phyloP scores from a whole-genome alignment of 2,797 vertebrate species.

The Vireo griseus region DNA sequence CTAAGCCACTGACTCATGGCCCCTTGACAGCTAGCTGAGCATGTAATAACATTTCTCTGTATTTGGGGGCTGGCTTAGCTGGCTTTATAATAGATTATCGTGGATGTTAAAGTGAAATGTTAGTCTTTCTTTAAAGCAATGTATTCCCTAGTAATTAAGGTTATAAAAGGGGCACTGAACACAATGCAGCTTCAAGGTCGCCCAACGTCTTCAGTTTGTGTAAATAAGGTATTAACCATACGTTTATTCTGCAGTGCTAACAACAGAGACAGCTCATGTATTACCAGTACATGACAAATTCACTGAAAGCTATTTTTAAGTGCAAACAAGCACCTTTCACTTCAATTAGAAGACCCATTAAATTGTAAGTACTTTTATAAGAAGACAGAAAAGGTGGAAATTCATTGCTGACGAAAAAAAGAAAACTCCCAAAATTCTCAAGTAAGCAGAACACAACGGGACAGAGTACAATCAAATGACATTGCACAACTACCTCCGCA shows the following conservation, averaged over 20 bases:
- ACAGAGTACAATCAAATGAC: background rate
- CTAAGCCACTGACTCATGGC: slow-evolving; percentile 79
- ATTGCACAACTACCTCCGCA: background rate
- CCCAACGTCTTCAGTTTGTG: slow-evolving; percentile 53
- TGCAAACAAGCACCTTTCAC: background rate
- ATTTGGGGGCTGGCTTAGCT: slow-evolving; percentile 81
- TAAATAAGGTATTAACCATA: slow-evolving; percentile 67
- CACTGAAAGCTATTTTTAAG: slow-evolving; percentile 25
- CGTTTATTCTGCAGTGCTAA: slow-evolving; percentile 45
- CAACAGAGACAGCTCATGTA: slow-evolving; percentile 15
- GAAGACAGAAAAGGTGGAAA: background rate
- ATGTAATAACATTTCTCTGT: slow-evolving; percentile 82
- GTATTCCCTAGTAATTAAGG: slow-evolving; percentile 77
- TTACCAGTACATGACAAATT: slow-evolving; percentile 33
- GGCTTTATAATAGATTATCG: slow-evolving; percentile 82
- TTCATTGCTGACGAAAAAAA: fast-evolving
- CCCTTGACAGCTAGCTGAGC: slow-evolving; percentile 80
- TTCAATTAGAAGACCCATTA: background rate
- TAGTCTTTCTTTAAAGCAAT: slow-evolving; percentile 78
- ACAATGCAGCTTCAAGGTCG: slow-evolving; percentile 68
- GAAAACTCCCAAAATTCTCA: background rate
- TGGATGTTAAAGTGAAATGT: slow-evolving; percentile 81
- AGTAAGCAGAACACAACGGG: background rate
- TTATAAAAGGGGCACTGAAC: slow-evolving; percentile 71
- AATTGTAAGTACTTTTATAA: background rate